Percentiles rank a stretch among this genome's conserved stretches.
Evolutionary conservation across 2,797 vertebrate genomes (phyloP).

Genomic region (Denticeps clupeoides): DNA sequence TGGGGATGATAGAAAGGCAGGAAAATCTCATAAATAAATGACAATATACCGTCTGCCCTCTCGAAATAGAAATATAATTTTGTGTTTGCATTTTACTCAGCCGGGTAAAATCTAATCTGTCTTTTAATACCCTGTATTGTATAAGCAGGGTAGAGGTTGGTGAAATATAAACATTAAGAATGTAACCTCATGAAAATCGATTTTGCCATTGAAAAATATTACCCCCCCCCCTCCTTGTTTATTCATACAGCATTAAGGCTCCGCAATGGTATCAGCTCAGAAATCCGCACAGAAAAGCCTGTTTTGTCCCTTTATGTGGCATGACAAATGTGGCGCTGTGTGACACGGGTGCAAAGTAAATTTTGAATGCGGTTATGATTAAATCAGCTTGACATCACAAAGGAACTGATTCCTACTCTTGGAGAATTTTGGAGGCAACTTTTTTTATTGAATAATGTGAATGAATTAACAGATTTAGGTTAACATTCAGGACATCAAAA

Average conservation of each 20-base stretch:
- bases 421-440: too few relatives aligned
- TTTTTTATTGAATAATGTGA: too few relatives aligned
- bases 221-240: constrained; percentile 63
- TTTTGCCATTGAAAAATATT: constrained; percentile 70
- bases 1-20: constrained; percentile 46
- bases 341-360: not conserved
- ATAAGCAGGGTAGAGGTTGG: constrained; percentile 70
- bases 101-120: constrained; percentile 86
- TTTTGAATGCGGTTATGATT: constrained; percentile 9
- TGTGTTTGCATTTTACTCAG: constrained; percentile 85
- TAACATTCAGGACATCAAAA: too few relatives aligned
- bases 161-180: constrained; percentile 70
- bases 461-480: too few relatives aligned
- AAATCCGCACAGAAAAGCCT: constrained; percentile 39
- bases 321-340: constrained; percentile 21
- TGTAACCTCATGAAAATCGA: constrained; percentile 82
- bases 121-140: constrained; percentile 82
- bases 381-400: too few relatives aligned
- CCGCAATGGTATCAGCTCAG: constrained; percentile 42
- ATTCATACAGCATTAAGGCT: constrained; percentile 53
- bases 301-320: constrained; percentile 26
- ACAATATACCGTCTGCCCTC: constrained; percentile 77
- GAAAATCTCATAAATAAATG: constrained; percentile 92
- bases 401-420: too few relatives aligned
- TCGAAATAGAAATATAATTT: constrained; percentile 87